Evolutionary conservation across 2,113 vertebrate species (phyloP).

Genomic region (Morone chrysops): DNA sequence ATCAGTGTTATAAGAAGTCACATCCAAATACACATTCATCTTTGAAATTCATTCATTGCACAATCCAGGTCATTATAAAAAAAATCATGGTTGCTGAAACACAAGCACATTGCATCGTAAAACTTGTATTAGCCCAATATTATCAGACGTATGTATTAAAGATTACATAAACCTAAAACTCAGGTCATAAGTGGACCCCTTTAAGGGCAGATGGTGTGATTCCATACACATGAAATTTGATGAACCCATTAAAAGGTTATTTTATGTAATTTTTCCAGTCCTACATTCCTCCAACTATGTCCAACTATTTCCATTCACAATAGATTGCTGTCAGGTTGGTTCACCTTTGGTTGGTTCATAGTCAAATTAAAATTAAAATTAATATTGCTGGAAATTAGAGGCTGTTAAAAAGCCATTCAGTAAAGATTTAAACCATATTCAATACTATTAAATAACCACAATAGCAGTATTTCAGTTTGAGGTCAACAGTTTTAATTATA

Average conservation of each 20-base stretch:
- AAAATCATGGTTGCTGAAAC: neutral
- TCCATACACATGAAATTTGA: neutral
- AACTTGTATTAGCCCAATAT: neutral
- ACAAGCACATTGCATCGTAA: neutral
- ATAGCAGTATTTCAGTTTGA: neutral
- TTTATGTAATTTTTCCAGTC: neutral
- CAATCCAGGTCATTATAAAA: neutral
- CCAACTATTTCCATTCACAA: neutral
- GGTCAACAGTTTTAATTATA: slow-evolving; percentile 2
- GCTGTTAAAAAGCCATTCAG: neutral
- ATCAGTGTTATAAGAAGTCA: neutral
- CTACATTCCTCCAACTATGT: neutral
- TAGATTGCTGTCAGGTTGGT: neutral
- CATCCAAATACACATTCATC: slow-evolving; percentile 8
- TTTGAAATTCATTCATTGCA: neutral
- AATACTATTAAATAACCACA: neutral
- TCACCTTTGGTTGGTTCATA: no score
- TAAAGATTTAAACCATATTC: neutral
- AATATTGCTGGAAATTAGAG: neutral
- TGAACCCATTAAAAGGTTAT: neutral
- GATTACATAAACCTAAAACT: neutral
- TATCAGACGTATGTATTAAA: neutral
- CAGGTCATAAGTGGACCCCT: neutral
- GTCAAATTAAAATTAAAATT: no score
- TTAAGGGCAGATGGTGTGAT: neutral